Base-by-base conservation (phyloP, 2,888 invertebrate genomes). In the Torymus auratus region DNA sequence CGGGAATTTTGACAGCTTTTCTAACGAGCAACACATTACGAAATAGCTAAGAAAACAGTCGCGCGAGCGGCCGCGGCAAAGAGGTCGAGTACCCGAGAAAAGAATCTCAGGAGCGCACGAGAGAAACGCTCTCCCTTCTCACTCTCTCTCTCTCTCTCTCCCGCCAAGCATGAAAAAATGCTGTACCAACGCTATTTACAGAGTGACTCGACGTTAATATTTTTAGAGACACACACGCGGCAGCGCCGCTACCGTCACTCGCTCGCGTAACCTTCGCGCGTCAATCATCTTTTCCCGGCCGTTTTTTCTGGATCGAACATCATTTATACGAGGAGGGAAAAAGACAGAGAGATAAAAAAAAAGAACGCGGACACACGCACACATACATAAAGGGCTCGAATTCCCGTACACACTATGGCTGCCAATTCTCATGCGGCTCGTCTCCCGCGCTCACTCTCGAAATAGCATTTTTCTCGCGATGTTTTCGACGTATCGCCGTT, bases 241-340 rank as follows among this genome's bases (percentile, higher is more conserved):
- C 28, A 3, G 28, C 7, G 7, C 28, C 3, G 28, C 28, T 41
- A 41, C 41, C 41, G 7, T 41, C 41, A 7, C 7, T 41, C 41
- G 41, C 7, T 41, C 41, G 41, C 41, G 65, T 83, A 85, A 82
- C 85, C 84, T 85, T 83, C 78, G 79, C 83, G 79, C 84, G 86
- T 86, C 88, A 88, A 87, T 87, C 86, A 88, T 84, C 14, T 83
- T 80, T 82, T 41, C 41, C 70, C 71, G 70, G 71, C 0, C 70
- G 79, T 73, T 85, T 85, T 87, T 83, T 41, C 80, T 84, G 83
- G 83, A 83, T 83, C 83, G 84, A 83, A 85, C 82, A 70, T 80
- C 80, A 75, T 84, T 82, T 80, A 83, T 55, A 11, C 13, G 50
- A 65, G 23, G n/a, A 7, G 61, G 10, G 23, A 15, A 60, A 53